Conservation (phyloP, 2,113 vertebrate species). For the Labrus mixtus region DNA sequence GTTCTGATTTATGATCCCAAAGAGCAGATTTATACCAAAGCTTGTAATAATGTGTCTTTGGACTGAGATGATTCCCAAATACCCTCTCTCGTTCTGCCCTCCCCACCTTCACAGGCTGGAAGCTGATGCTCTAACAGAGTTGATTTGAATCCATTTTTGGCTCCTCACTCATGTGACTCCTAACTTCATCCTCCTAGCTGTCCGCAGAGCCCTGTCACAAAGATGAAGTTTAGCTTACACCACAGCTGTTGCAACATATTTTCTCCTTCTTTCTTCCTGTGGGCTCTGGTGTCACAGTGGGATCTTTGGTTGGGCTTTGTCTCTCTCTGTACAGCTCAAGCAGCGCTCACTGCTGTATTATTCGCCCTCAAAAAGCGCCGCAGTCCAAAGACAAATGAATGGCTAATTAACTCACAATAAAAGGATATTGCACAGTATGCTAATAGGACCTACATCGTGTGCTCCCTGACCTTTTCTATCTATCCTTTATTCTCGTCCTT, state of each 20-base stretch:
- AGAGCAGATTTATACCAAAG: slow-evolving; percentile 19
- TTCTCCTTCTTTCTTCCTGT: slow-evolving; percentile 47
- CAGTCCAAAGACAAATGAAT: slow-evolving; percentile 30
- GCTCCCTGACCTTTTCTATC: slow-evolving; percentile 43
- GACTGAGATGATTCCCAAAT: neutral
- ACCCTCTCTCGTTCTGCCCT: neutral
- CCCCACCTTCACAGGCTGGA: slow-evolving; percentile 3
- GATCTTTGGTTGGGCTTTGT: slow-evolving; percentile 53
- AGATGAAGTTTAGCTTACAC: slow-evolving; percentile 46
- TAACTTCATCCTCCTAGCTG: slow-evolving; percentile 41
- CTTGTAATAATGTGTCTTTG: neutral
- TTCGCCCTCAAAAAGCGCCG: slow-evolving; percentile 34
- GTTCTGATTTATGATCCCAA: slow-evolving; percentile 26
- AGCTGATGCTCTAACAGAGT: slow-evolving; percentile 20
- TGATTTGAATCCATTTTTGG: slow-evolving; percentile 42
- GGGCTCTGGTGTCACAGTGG: slow-evolving; percentile 52
- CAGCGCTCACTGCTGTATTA: slow-evolving; percentile 9
- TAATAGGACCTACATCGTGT: slow-evolving; percentile 20
- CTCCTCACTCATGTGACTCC: slow-evolving; percentile 38
- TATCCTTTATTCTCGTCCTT: slow-evolving; percentile 46
- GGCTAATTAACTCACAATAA: slow-evolving; percentile 35
- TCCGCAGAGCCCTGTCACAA: slow-evolving; percentile 44
- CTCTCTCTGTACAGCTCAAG: slow-evolving; percentile 2
- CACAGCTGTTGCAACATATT: slow-evolving; percentile 65
- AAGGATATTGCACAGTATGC: slow-evolving; percentile 32